phyloP scores from a whole-genome alignment of 1,140 invertebrate genomes.

The Temnothorax longispinosus region DNA sequence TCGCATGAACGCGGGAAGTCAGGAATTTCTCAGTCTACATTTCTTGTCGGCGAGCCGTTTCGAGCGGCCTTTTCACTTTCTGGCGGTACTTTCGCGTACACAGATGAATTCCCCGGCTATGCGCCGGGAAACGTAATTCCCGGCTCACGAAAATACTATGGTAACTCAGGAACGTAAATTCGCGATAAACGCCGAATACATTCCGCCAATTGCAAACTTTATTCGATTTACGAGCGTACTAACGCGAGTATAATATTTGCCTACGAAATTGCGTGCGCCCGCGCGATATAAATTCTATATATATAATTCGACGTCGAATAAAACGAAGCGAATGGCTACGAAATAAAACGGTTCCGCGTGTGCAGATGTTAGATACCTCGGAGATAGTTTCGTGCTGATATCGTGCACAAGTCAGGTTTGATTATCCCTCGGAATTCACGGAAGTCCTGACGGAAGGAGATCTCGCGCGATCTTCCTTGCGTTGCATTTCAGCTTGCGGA shows the following conservation, averaged over 20 bases:
- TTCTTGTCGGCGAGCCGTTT: neutral
- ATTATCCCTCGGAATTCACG: slow-evolving; percentile 53
- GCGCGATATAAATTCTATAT: neutral
- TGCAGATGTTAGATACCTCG: neutral
- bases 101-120: neutral
- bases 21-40: slow-evolving; percentile 17
- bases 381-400: slow-evolving; percentile 1
- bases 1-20: slow-evolving; percentile 17
- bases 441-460: neutral
- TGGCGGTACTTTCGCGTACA: neutral
- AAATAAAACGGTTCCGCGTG: neutral
- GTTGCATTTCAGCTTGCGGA: neutral
- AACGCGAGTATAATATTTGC: neutral
- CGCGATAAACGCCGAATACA: neutral
- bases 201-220: neutral
- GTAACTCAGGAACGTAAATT: neutral
- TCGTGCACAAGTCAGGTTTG: slow-evolving; percentile 44
- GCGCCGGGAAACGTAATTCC: neutral
- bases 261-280: neutral
- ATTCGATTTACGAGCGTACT: neutral
- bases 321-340: neutral
- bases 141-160: neutral
- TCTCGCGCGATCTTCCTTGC: neutral
- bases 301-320: neutral
- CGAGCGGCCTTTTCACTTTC: neutral